Percentiles rank a stretch among this genome's conserved stretches.
These are phyloP conservation scores for Zaprionus gabonicus DNA, from an alignment of 1,140 invertebrate genomes.

Conservation along the genomic window DNA sequence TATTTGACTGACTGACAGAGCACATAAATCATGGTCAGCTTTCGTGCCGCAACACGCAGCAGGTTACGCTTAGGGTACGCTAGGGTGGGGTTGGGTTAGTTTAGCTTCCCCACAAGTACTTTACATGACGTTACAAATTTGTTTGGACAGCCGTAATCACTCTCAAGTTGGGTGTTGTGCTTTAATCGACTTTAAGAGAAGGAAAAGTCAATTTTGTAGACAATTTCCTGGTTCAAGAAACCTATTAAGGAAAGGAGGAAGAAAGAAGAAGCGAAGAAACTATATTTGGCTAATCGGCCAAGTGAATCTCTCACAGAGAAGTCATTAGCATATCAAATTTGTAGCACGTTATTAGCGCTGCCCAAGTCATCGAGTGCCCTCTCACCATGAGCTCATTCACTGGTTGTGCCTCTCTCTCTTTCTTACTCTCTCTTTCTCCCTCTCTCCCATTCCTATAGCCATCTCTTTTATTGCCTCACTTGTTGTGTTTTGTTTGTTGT, in stretches of 20 bases:
- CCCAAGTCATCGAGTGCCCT: conserved; percentile 11
- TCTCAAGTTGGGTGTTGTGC: conserved; percentile 12
- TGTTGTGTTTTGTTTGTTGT: conserved; percentile 72
- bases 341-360: conserved; percentile 32
- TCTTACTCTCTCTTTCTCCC: background rate
- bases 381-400: conserved; percentile 55
- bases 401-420: background rate
- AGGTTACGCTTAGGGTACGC: background rate
- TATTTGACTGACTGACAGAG: conserved; percentile 49
- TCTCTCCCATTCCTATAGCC: background rate
- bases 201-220: conserved; percentile 9
- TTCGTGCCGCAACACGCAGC: conserved; percentile 17
- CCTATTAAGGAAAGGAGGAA: conserved; percentile 34
- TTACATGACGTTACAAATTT: conserved; percentile 22
- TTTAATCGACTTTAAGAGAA: background rate
- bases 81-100: background rate
- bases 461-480: conserved; percentile 43
- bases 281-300: conserved; percentile 26
- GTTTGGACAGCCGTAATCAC: conserved; percentile 29
- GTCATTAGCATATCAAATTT: conserved; percentile 44
- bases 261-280: conserved; percentile 11
- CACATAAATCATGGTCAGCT: conserved; percentile 67
- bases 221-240: conserved; percentile 52
- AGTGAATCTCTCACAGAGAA: conserved; percentile 22
- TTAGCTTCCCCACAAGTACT: background rate